Evolutionary conservation across 2,797 vertebrate species (phyloP), one percentile per base, ranked within the genome.

Genomic region (Valencia hispanica): DNA sequence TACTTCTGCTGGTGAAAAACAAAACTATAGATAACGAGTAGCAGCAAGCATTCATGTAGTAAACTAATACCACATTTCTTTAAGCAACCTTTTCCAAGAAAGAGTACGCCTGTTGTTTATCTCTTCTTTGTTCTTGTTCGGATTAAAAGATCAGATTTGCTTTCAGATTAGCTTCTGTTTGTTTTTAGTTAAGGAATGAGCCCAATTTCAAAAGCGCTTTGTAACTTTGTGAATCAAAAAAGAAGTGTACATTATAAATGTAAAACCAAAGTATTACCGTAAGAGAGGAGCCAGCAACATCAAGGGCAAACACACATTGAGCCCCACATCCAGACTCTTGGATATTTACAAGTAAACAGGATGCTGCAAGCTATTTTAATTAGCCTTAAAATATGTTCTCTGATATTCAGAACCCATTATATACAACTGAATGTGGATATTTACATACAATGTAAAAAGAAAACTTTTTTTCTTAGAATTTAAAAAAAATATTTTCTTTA

Each of bases 31-130:
- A 36, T 66, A 66, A 41, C 11, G 5, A 43, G 20, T 36, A 22
- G 34, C 34, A 65, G 61, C 20, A 65, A 11, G 63, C 1, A 39
- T n/a, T 32, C 7, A 20, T 20, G 30, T 61, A 25, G 34, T 65
- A 41, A 41, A 22, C 20, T 22, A 65, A n/a, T n/a, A 43, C 63
- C 22, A 8, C 63, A 7, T 22, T 41, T 41, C 14, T 15, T 12
- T n/a, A 66, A 66, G 36, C 63, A 41, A 66, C 63, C 36, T 66
- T 41, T 66, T 66, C 63, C 39, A 41, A 15, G 63, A 66, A 43
- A 43, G n/a, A 5, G 9, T n/a, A 9, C 6, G 12, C 20, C 22
- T 34, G 32, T 3, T 30, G 1, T 61, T 65, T 18, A 2, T 39
- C 39, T 65, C 34, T 32, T 36, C 20, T 65, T 63, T 63, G 34